Conservation (phyloP, 2,888 invertebrate species). For the Meloe dianella region DNA sequence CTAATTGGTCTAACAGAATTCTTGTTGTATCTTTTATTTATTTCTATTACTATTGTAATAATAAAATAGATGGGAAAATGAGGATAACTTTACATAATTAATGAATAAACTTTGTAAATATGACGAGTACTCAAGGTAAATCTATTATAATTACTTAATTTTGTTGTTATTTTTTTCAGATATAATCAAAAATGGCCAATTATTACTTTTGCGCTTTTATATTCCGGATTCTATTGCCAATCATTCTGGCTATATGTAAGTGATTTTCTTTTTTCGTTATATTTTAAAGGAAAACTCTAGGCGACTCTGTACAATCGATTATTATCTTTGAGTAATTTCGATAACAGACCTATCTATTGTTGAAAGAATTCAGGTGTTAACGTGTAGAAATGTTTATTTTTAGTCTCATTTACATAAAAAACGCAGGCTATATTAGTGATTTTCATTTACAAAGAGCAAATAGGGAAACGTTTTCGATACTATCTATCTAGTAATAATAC, state of each 20-base stretch:
- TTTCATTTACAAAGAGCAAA: too few species aligned
- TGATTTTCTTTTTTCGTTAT: constrained; percentile 33
- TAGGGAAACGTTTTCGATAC: too few species aligned
- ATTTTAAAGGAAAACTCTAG: not conserved
- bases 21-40: not conserved
- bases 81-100: not conserved
- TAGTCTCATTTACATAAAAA: too few species aligned
- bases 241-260: constrained; percentile 64
- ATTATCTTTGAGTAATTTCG: too few species aligned
- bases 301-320: too few species aligned
- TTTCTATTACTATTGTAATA: not conserved
- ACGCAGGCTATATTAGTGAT: too few species aligned
- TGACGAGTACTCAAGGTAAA: not conserved
- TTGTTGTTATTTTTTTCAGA: constrained; percentile 33
- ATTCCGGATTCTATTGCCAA: constrained; percentile 62
- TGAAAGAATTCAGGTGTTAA: not conserved
- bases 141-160: not conserved
- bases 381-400: not conserved
- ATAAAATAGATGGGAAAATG: not conserved
- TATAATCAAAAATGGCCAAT: constrained; percentile 54
- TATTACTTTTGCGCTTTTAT: constrained; percentile 61
- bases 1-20: not conserved
- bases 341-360: too few species aligned
- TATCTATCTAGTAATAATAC: too few species aligned
- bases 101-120: not conserved